phyloP scores from a whole-genome alignment of 2,113 vertebrate genomes.

The Zeus faber region DNA sequence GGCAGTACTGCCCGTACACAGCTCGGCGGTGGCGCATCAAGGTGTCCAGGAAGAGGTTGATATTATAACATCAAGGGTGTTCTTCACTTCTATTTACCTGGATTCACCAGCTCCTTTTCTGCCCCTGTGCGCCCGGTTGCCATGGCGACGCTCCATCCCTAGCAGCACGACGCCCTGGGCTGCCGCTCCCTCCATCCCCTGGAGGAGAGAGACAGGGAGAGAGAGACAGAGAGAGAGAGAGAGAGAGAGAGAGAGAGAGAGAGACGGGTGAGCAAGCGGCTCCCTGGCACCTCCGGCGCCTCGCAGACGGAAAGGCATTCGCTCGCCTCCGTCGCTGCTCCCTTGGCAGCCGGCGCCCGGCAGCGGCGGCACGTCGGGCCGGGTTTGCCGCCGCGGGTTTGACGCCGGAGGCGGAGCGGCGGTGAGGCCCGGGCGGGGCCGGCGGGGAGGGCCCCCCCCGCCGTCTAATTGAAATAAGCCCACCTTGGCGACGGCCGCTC shows the following conservation, averaged over 20 bases:
- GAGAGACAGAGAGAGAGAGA: slow-evolving; percentile 1
- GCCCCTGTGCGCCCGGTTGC: slow-evolving; percentile 58
- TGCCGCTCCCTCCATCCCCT: slow-evolving; percentile 62
- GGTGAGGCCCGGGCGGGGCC: slow-evolving; percentile 30
- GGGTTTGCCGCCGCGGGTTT: slow-evolving; percentile 52
- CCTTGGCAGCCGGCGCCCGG: slow-evolving; percentile 53
- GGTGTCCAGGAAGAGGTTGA: slow-evolving; percentile 15
- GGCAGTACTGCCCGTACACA: too few relatives aligned
- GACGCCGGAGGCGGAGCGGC: slow-evolving; percentile 59
- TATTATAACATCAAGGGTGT: slow-evolving; percentile 37
- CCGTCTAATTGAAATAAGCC: slow-evolving; percentile 70
- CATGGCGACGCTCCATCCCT: slow-evolving; percentile 77
- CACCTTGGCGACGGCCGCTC: slow-evolving; percentile 66
- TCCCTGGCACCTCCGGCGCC: slow-evolving; percentile 52
- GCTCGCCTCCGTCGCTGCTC: slow-evolving; percentile 51
- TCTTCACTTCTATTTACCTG: slow-evolving; percentile 71
- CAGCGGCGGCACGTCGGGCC: slow-evolving; percentile 35
- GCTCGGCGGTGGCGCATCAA: slow-evolving; percentile 13
- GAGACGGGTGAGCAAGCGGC: slow-evolving; percentile 59
- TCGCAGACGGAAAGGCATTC: slow-evolving; percentile 37
- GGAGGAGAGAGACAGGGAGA: slow-evolving; percentile 21
- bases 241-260: slow-evolving; percentile 33
- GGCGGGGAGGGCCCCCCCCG: slow-evolving; percentile 50
- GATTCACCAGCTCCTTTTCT: slow-evolving; percentile 60
- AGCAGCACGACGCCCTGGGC: slow-evolving; percentile 69